Conservation (phyloP, 2,888 invertebrate genomes). For the Polymixis flavicincta region DNA sequence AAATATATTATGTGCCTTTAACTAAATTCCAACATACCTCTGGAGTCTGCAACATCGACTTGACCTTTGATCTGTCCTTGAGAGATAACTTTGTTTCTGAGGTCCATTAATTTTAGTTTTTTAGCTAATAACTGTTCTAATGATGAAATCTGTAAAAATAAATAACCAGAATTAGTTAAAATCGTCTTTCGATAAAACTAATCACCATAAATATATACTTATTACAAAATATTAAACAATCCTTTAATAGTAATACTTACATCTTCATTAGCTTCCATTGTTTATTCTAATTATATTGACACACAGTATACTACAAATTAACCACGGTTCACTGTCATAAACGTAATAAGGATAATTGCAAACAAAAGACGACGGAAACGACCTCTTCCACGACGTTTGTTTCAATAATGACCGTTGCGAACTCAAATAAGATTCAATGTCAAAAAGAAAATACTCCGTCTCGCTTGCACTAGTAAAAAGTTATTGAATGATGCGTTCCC, state of each 20-base stretch:
- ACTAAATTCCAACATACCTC: constrained; percentile 29
- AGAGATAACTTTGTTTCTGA: constrained; percentile 30
- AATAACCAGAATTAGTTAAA: constrained; percentile 23
- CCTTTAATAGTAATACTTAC: constrained; percentile 35
- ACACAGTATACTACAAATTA: constrained; percentile 20
- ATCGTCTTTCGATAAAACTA: constrained; percentile 28
- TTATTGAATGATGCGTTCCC: constrained; percentile 25
- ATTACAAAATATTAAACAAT: constrained; percentile 25
- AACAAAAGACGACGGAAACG: constrained; percentile 23
- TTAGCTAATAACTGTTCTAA: constrained; percentile 33
- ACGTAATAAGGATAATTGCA: constrained; percentile 10
- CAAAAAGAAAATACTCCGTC: constrained; percentile 35
- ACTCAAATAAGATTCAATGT: constrained; percentile 25
- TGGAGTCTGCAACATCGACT: constrained; percentile 25
- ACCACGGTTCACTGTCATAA: constrained; percentile 12
- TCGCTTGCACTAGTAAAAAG: constrained; percentile 35
- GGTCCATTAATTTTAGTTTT: constrained; percentile 26
- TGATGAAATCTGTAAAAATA: constrained; percentile 30
- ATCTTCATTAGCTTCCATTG: constrained; percentile 35
- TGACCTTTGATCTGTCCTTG: constrained; percentile 33
- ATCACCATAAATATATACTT: constrained; percentile 20
- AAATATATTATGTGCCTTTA: no score
- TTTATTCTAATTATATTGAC: constrained; percentile 23
- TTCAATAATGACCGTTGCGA: constrained; percentile 34
- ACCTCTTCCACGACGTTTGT: constrained; percentile 25